These are phyloP conservation scores for Drosophila infuscata DNA, from an alignment of 2,888 invertebrate genomes.

Conservation along the genomic window DNA sequence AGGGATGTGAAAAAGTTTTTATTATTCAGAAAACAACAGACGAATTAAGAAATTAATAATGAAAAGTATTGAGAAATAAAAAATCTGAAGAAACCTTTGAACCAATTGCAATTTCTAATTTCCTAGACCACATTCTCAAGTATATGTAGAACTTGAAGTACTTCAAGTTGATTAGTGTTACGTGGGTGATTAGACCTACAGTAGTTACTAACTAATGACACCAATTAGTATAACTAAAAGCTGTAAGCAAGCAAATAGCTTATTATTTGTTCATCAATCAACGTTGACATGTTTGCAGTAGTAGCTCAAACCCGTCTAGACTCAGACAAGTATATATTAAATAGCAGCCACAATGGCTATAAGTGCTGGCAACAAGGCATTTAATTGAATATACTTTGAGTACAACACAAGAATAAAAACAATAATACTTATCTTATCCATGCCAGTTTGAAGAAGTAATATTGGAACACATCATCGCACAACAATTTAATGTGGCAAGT, in stretches of 20 bases:
- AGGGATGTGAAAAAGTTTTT: background rate
- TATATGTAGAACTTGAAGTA: background rate
- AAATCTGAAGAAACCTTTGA: background rate
- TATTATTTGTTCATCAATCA: constrained; percentile 65
- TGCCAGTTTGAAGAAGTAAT: constrained; percentile 3
- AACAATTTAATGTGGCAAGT: constrained; percentile 1
- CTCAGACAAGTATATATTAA: constrained; percentile 26
- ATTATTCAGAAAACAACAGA: no score
- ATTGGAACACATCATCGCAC: constrained; percentile 1
- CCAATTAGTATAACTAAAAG: background rate
- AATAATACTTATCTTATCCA: constrained; percentile 55
- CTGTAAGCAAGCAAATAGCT: background rate
- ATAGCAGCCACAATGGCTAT: constrained; percentile 31
- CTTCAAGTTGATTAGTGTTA: constrained; percentile 6
- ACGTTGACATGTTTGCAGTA: constrained; percentile 4
- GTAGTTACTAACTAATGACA: constrained; percentile 14
- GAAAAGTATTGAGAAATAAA: background rate
- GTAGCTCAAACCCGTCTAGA: background rate
- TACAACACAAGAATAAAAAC: background rate
- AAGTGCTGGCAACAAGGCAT: background rate
- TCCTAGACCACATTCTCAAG: background rate
- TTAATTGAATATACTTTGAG: background rate
- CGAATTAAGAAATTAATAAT: no score
- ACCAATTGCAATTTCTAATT: background rate
- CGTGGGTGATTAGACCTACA: constrained; percentile 20